Conservation (phyloP, 2,888 invertebrate genomes). For the Proisotoma minuta region DNA sequence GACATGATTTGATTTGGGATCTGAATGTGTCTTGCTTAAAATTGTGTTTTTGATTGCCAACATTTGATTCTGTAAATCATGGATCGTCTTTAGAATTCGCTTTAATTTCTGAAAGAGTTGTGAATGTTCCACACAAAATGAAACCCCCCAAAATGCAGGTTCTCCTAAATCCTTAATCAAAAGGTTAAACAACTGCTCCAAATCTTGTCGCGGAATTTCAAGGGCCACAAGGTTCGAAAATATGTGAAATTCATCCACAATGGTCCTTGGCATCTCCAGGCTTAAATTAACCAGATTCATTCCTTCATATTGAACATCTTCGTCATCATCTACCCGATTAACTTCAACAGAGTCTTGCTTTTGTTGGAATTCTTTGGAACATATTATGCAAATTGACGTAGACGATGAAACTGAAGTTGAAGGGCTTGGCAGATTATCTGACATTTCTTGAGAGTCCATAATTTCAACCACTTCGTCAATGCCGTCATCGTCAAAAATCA, state of each 20-base stretch:
- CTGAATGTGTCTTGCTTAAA: not conserved
- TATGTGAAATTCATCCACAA: constrained; percentile 2
- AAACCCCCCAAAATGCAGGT: not conserved
- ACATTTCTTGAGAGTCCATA: no score
- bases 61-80: not conserved
- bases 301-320: not conserved
- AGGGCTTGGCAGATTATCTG: no score
- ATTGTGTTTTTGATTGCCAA: not conserved
- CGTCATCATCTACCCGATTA: no score
- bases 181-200: not conserved
- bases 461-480: not conserved
- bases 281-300: not conserved
- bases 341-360: no score
- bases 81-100: not conserved
- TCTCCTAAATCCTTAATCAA: not conserved
- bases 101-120: not conserved
- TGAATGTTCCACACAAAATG: not conserved
- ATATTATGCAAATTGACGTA: not conserved
- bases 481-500: not conserved
- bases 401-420: not conserved
- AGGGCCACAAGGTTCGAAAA: not conserved
- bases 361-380: not conserved
- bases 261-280: not conserved
- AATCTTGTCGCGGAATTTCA: not conserved
- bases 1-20: no score